Base-by-base conservation (phyloP, 2,797 vertebrate species). In the Poeciliopsis gracilis region DNA sequence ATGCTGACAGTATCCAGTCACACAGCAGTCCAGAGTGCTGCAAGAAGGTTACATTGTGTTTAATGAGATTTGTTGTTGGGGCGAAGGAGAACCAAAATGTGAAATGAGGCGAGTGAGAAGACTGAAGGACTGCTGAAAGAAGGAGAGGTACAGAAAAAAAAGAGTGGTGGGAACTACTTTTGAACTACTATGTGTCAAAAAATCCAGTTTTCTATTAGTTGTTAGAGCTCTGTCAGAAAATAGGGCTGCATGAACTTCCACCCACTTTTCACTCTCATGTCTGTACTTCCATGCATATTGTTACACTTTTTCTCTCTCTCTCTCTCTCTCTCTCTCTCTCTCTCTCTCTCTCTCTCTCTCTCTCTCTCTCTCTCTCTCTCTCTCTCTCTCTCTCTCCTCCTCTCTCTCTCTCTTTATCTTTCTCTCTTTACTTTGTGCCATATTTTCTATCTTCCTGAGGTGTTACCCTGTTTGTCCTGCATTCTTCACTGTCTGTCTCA, bases 141-240 rank as follows among this genome's bases (percentile, higher is more conserved):
- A 86, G 79, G 83, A 67, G 73, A 79, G 66, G 77, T 75, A 72
- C 74, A 72, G 78, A 74, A 81, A 77, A 77, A 36, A 18, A 47
- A 25, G 49, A 61, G 76, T 76, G 80, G 49, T 9, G 0, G 38
- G 78, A 77, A 75, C 55, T 84, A 82, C 80, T 78, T 90, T 87
- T 91, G 86, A 88, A 86, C 82, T 61, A n/a, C 74, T 66, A 20
- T 61, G 76, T 87, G 82, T 87, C 86, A 80, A 73, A 90, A 63
- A 87, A 87, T 82, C 75, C 86, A 69, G 76, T 23, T 85, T 89
- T 91, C 85, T 82, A 80, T 90, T 89, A 85, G 80, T 85, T 82
- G 38, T 77, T 73, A 51, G 75, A 66, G 78, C 76, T 82, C 67
- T 81, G 83, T 72, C 79, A 79, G 75, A 78, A 87, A 87, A 87